Percentiles rank a stretch among this genome's conserved stretches.
Conservation (phyloP, 2,888 invertebrate species). For the Morpho achilles region DNA sequence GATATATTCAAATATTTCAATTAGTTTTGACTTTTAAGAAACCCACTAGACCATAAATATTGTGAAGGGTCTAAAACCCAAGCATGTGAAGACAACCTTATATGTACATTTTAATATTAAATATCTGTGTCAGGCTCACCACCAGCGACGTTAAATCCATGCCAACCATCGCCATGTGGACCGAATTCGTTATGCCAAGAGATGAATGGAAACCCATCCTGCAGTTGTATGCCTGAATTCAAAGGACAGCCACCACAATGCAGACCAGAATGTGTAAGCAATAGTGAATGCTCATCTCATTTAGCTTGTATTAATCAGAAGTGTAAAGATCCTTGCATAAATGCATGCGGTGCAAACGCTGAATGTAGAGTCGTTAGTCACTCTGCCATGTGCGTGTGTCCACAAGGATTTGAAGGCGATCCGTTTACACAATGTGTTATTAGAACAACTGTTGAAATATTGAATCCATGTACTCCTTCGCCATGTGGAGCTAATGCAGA, state of each 20-base stretch:
- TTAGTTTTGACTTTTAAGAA: no score
- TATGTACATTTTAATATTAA: neutral
- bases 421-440: conserved; percentile 9
- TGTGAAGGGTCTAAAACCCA: no score
- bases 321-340: conserved; percentile 86
- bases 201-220: conserved; percentile 84
- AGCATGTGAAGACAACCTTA: no score
- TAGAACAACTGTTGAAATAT: conserved; percentile 58
- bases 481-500: conserved; percentile 86
- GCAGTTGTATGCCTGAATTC: conserved; percentile 85
- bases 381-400: conserved; percentile 84
- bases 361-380: conserved; percentile 87
- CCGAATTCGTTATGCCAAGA: conserved; percentile 86
- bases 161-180: conserved; percentile 89
- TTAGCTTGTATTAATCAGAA: conserved; percentile 86
- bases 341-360: conserved; percentile 85
- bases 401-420: conserved; percentile 10
- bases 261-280: conserved; percentile 88
- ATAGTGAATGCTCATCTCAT: conserved; percentile 84
- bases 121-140: conserved; percentile 45
- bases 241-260: conserved; percentile 87
- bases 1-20: no score
- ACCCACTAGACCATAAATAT: no score
- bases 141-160: conserved; percentile 77
- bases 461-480: conserved; percentile 83